Evolutionary conservation across 2,113 vertebrate species (phyloP), one percentile per base, ranked within the genome.

Genomic region (Genyomyrus donnyi): DNA sequence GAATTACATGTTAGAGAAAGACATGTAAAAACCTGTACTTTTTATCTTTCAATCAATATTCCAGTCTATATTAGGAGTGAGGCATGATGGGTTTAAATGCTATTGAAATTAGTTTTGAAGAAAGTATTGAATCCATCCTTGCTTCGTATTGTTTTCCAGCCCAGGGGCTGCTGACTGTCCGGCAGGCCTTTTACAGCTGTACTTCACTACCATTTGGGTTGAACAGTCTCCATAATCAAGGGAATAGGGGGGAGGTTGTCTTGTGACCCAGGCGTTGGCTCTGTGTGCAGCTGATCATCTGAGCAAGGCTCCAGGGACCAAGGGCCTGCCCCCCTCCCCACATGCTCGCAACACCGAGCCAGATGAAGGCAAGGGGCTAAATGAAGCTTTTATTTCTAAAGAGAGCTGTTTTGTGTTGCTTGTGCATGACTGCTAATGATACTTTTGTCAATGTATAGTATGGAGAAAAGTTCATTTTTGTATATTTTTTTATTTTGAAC

Each of bases 201-300:
- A 9, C 86, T 53, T 56, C 58, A 8, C 19, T 88, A 42, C 87
- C 31, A 66, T 88, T 27, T 42, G 56, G 56, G 56, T 62, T 42
- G 35, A 45, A 62, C 27, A 45, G 31, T 58, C 17, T 88, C 87
- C 19, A 45, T 62, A 66, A 49, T 88, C 48, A 83, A 50, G 90
- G 89, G 89, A 74, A 84, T 88, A 91, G 48, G 93, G 90, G 49
- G 85, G 49, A 5, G 50, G 85, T 92, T 91, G 91, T 96, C 96
- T 96, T 96, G 96, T 96, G 96, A 96, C 95, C 94, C 90, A 90
- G 90, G 91, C 94, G 86, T 91, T 91, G 87, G 88, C 58, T 85
- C 88, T 77, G 88, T 87, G 93, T 95, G 93, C 92, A 93, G 92
- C 93, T 91, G 93, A 95, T 96, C 95, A 95, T 96, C 95, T 95